Conservation (phyloP, 2,113 vertebrate species). For the Sciurus niger region DNA sequence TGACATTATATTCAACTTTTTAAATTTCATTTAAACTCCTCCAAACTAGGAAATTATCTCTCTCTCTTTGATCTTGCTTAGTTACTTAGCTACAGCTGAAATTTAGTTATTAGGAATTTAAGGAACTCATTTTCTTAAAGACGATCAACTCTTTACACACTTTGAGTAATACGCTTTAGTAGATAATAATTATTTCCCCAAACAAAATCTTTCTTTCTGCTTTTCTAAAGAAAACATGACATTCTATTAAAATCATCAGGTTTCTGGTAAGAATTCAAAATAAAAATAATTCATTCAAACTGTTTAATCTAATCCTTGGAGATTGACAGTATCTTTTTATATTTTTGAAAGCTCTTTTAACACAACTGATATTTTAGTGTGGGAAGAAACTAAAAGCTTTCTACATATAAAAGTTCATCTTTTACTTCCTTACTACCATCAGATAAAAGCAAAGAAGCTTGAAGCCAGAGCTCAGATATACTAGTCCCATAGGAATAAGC, state of each 20-base stretch:
- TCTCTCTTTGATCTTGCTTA: not conserved
- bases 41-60: not conserved
- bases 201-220: constrained; percentile 80
- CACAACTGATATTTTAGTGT: constrained; percentile 89
- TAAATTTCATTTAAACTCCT: constrained; percentile 52
- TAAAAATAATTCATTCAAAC: constrained; percentile 90
- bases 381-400: constrained; percentile 89
- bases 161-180: constrained; percentile 61
- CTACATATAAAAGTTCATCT: constrained; percentile 88
- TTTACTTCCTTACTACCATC: constrained; percentile 86
- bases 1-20: constrained; percentile 44
- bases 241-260: constrained; percentile 86
- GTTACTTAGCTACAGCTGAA: constrained; percentile 61
- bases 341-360: constrained; percentile 90
- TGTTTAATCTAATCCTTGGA: constrained; percentile 86
- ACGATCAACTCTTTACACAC: constrained; percentile 65
- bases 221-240: constrained; percentile 79
- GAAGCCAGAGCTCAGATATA: constrained; percentile 85
- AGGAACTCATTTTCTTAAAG: constrained; percentile 39
- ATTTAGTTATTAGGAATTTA: constrained; percentile 66
- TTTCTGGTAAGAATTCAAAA: constrained; percentile 87
- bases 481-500: constrained; percentile 84
- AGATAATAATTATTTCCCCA: constrained; percentile 76
- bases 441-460: constrained; percentile 88
- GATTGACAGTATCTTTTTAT: constrained; percentile 91